Evolutionary conservation across 2,888 invertebrate species (phyloP).

Genomic region (Caenorhabditis plicata): DNA sequence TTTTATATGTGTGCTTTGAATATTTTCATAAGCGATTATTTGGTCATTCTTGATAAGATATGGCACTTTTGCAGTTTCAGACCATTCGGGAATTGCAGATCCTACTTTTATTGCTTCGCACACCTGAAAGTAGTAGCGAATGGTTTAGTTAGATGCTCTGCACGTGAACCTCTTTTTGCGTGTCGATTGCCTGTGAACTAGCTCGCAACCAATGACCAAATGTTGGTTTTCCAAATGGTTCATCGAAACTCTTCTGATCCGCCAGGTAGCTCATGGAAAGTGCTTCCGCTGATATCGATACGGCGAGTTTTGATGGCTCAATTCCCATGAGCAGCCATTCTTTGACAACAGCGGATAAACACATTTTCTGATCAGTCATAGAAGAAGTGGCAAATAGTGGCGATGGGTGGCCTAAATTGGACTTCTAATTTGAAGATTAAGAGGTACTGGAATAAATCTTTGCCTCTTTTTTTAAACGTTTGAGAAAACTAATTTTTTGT

Average conservation of each 20-base stretch:
- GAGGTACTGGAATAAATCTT: too few species aligned
- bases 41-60: slow-evolving; percentile 4
- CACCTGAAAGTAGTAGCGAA: too few species aligned
- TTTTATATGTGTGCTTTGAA: slow-evolving; percentile 13
- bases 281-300: slow-evolving; percentile 16
- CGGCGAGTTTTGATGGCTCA: slow-evolving; percentile 5
- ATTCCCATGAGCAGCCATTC: slow-evolving; percentile 7
- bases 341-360: slow-evolving; percentile 3
- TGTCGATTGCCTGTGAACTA: slow-evolving; percentile 9
- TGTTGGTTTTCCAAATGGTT: slow-evolving; percentile 18
- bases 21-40: slow-evolving; percentile 17
- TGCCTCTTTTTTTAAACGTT: too few species aligned
- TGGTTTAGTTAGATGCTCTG: too few species aligned
- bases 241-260: neutral
- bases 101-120: slow-evolving; percentile 5
- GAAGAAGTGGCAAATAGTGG: slow-evolving; percentile 13
- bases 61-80: slow-evolving; percentile 13
- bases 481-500: neutral
- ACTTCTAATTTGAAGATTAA: too few species aligned
- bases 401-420: slow-evolving; percentile 18
- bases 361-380: slow-evolving; percentile 13
- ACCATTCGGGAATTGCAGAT: slow-evolving; percentile 6
- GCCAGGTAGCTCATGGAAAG: slow-evolving; percentile 15
- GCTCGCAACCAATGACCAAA: slow-evolving; percentile 7
- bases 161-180: slow-evolving; percentile 21